phyloP scores from a whole-genome alignment of 2,797 vertebrate genomes.

The Emydoidea blandingii region DNA sequence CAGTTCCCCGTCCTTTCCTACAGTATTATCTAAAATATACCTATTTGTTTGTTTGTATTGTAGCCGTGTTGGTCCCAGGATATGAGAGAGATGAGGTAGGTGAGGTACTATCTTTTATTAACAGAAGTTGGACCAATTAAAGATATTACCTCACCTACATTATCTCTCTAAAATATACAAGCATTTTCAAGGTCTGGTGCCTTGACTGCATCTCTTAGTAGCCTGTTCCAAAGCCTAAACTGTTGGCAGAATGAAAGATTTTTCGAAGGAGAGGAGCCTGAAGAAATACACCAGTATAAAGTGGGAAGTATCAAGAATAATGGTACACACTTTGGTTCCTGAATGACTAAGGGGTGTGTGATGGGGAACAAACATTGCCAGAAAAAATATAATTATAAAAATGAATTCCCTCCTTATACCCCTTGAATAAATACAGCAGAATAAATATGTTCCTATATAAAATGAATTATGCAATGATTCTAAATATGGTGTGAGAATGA shows the following conservation, averaged over 20 bases:
- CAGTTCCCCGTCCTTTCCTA: neutral
- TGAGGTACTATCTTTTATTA: neutral
- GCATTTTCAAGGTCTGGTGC: neutral
- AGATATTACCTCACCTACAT: fast-evolving
- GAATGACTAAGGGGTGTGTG: neutral
- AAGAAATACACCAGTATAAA: neutral
- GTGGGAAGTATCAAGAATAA: neutral
- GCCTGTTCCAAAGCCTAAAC: neutral
- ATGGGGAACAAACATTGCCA: neutral
- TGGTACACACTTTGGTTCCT: neutral
- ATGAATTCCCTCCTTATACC: neutral
- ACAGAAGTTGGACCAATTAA: neutral
- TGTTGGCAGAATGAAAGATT: neutral
- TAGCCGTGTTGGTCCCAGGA: neutral
- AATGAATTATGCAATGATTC: slow-evolving; percentile 43
- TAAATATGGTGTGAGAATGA: slow-evolving; percentile 33
- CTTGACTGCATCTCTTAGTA: neutral
- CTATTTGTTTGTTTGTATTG: neutral
- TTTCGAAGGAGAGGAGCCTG: neutral
- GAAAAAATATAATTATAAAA: neutral
- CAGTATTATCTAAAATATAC: fast-evolving
- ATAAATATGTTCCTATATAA: slow-evolving; percentile 33
- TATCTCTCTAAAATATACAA: neutral
- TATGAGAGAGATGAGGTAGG: neutral
- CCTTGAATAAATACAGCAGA: slow-evolving; percentile 1